Conservation (phyloP, 2,113 vertebrate genomes). For the Connochaetes taurinus region DNA sequence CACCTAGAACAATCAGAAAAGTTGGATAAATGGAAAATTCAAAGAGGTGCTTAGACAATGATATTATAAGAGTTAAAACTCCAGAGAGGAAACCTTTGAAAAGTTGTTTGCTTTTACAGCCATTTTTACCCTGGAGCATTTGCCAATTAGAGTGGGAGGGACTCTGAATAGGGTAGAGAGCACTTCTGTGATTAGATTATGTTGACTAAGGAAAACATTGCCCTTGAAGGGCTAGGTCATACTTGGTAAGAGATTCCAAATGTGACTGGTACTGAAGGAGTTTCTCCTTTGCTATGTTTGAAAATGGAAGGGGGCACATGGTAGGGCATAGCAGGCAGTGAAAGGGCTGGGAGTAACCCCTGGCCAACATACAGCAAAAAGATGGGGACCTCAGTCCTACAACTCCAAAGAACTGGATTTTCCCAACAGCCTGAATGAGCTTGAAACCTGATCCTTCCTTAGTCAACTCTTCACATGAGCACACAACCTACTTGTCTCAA, state of each 20-base stretch:
- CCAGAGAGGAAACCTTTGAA: neutral
- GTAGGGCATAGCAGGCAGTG: neutral
- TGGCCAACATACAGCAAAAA: neutral
- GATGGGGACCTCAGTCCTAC: neutral
- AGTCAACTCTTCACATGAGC: neutral
- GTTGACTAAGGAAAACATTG: neutral
- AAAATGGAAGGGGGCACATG: neutral
- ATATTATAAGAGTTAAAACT: neutral
- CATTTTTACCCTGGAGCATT: neutral
- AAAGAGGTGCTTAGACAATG: neutral
- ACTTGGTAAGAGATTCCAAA: neutral
- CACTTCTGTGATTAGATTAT: neutral
- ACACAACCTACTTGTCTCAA: neutral
- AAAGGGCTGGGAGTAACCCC: neutral
- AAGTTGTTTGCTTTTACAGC: neutral
- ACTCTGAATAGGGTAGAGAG: neutral
- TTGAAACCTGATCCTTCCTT: neutral
- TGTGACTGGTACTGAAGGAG: neutral
- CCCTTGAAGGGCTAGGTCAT: neutral
- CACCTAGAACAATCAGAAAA: neutral
- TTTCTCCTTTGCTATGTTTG: neutral
- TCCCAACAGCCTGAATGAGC: neutral
- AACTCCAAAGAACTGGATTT: neutral
- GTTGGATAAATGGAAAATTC: neutral
- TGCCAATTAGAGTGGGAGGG: neutral